Evolutionary conservation across 2,797 vertebrate species (phyloP), one percentile per base, ranked within the genome.

Genomic region (Myotis daubentonii): DNA sequence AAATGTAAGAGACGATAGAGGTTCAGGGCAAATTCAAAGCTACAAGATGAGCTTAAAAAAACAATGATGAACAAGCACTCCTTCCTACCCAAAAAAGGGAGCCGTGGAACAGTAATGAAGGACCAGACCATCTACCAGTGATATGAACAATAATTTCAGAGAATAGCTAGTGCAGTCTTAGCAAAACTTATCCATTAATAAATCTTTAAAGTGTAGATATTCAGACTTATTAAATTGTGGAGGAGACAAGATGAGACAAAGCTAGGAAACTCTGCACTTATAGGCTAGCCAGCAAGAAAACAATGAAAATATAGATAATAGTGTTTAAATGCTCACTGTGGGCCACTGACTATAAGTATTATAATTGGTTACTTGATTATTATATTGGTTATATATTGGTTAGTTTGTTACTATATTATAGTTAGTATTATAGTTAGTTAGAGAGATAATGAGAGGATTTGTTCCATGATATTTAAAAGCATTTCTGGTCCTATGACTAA

Each of bases 111-210:
- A 62, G 44, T 9, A 87, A 23, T 33, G 8, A 70, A 44, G 15
- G 94, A 13, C 7, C 15, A 90, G 23, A n/a, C 23, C 28, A 57
- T 70, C 23, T 81, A 25, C 10, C 68, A 84, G n/a, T 1, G 12
- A 13, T 11, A 3, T 25, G 20, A 55, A 41, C 8, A 47, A 62
- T 79, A 62, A 92, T 78, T 68, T 79, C 65, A 93, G 49, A 84
- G 49, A 85, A 36, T 8, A 90, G 28, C 20, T 85, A 87, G 8
- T 65, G 66, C 9, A 25, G 3, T 41, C 22, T 2, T 78, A 84
- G 33, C 28, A 88, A 95, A 93, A 89, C n/a, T 36, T 44, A 78
- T 87, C n/a, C 62, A 62, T 90, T 89, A 89, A 92, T 82, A 91
- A 76, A 87, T 65, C 49, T 11, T 49, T 82, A 53, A 41, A 1